These are phyloP conservation scores for Capreolus pygargus DNA, from an alignment of 2,113 vertebrate genomes.

Conservation along the genomic window DNA sequence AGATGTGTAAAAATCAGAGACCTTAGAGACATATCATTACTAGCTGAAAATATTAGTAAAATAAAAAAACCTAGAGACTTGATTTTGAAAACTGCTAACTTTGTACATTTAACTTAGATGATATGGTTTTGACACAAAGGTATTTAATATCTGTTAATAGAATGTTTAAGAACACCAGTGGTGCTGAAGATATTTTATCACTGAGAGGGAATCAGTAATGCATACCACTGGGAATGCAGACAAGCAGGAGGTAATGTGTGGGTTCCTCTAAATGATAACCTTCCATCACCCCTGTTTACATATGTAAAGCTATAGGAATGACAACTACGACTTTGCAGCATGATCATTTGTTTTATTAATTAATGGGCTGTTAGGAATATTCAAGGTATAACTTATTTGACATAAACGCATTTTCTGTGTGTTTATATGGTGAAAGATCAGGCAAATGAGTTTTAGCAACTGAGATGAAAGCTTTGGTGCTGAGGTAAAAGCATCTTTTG, in stretches of 20 bases:
- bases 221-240: rapidly evolving
- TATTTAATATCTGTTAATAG: background rate
- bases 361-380: background rate
- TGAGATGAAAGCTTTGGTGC: background rate
- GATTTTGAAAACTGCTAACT: background rate
- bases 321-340: background rate
- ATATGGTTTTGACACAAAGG: background rate
- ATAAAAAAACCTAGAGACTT: background rate
- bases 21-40: background rate
- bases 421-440: background rate
- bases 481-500: background rate
- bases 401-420: background rate
- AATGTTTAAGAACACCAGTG: background rate
- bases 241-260: background rate
- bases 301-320: background rate
- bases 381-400: background rate
- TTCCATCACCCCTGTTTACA: background rate
- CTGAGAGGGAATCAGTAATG: background rate
- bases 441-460: background rate
- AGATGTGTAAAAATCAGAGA: background rate
- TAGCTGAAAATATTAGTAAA: background rate
- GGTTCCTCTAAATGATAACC: background rate
- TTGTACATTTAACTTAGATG: background rate
- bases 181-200: background rate
- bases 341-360: background rate